A percentile compares a stretch with the other conserved stretches of the same genome.
phyloP scores from a whole-genome alignment of 2,113 vertebrate species.

The Ceyx margarethae region DNA sequence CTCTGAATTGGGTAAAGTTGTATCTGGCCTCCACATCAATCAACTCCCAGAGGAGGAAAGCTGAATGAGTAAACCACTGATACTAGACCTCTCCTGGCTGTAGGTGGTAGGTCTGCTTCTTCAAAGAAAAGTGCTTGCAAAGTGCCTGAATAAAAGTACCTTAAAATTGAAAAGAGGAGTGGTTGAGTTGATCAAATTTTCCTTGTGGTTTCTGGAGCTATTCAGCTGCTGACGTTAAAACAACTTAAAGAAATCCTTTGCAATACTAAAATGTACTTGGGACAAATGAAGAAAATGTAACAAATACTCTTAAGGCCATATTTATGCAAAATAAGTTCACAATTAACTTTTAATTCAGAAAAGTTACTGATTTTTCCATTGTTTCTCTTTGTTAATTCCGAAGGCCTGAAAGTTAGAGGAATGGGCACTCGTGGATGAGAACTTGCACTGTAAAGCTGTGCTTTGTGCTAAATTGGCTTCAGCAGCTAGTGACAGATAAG shows the following conservation, averaged over 20 bases:
- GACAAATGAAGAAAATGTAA: background rate
- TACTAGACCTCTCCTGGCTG: background rate
- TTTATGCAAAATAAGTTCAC: background rate
- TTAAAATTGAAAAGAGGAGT: background rate
- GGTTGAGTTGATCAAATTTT: background rate
- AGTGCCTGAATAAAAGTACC: background rate
- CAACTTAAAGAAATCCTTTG: background rate
- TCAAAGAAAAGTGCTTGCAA: background rate
- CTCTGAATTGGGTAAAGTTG: background rate
- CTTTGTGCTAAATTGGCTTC: background rate
- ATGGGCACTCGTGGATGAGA: background rate
- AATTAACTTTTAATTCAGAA: background rate
- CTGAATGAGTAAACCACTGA: background rate
- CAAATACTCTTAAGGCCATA: background rate
- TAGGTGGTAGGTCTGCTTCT: background rate
- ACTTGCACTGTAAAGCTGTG: background rate
- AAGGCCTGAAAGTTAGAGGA: background rate
- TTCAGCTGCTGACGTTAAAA: background rate
- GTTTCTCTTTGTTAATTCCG: background rate
- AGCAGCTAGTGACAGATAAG: background rate
- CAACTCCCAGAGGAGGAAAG: background rate
- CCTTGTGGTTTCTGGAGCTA: background rate
- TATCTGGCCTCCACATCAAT: background rate
- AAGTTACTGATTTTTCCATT: background rate
- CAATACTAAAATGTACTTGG: background rate